Conservation (phyloP, 2,888 invertebrate genomes). For the Oasisia sp. region DNA sequence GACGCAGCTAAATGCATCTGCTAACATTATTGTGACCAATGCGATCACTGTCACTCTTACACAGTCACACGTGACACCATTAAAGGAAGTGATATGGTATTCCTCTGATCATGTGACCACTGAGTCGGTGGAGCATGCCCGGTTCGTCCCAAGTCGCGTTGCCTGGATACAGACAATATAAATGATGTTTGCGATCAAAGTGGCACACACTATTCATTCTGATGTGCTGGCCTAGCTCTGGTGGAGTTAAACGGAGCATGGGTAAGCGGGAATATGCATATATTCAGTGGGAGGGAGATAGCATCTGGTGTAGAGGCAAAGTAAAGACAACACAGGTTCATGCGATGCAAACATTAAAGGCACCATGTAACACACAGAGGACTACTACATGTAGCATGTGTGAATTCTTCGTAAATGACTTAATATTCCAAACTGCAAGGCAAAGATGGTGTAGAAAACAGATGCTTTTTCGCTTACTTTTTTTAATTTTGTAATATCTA, state of each 20-base stretch:
- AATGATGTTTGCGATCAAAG: not conserved
- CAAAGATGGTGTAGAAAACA: not conserved
- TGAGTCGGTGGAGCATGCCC: not conserved
- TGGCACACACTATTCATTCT: not conserved
- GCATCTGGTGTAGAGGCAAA: not conserved
- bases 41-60: not conserved
- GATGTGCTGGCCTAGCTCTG: not conserved
- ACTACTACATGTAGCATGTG: not conserved
- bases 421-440: not conserved
- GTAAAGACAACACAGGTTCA: not conserved
- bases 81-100: not conserved
- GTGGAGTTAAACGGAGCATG: not conserved
- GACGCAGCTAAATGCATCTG: not conserved
- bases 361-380: not conserved
- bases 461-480: not conserved
- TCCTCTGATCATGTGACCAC: not conserved
- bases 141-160: not conserved
- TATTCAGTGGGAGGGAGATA: not conserved
- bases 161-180: slow-evolving; percentile 4
- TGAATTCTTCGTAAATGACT: not conserved
- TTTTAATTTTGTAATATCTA: not conserved
- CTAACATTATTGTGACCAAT: not conserved
- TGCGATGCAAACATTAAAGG: not conserved
- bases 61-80: not conserved
- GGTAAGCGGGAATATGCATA: not conserved